A percentile compares a stretch with the other conserved stretches of the same genome.
Evolutionary conservation across 2,113 vertebrate genomes (phyloP).

Genomic region (Fregata magnificens): DNA sequence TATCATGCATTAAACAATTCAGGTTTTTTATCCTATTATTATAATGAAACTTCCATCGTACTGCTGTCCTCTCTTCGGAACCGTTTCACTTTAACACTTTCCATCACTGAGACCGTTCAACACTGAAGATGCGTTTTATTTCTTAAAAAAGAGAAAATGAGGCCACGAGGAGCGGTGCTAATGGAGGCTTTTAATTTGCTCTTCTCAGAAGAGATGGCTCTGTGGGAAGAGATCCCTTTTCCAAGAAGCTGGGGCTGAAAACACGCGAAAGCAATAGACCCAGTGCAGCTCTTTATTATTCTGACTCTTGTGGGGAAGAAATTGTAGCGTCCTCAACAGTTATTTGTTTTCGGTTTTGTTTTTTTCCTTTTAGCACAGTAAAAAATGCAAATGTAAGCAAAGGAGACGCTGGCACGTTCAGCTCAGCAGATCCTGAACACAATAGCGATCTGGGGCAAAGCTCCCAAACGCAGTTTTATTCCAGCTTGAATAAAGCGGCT

Average conservation of each 20-base stretch:
- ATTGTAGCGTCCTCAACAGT: conserved; percentile 42
- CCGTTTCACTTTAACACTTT: conserved; percentile 37
- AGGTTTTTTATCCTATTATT: conserved; percentile 29
- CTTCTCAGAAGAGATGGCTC: conserved; percentile 61
- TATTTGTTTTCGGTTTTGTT: background rate
- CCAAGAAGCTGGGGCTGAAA: conserved; percentile 57
- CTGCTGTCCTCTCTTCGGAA: conserved; percentile 46
- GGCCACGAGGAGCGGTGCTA: conserved; percentile 59
- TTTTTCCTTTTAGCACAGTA: conserved; percentile 45
- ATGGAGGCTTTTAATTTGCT: conserved; percentile 78
- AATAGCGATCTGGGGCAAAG: conserved; percentile 60
- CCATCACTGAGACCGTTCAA: background rate
- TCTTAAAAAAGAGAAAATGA: conserved; percentile 17
- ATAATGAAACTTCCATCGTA: conserved; percentile 29
- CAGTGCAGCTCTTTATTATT: conserved; percentile 55
- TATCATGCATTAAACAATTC: conserved; percentile 53
- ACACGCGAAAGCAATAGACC: conserved; percentile 29
- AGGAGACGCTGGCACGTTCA: conserved; percentile 71
- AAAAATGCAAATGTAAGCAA: conserved; percentile 81
- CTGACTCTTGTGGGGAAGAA: conserved; percentile 11
- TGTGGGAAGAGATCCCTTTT: conserved; percentile 51
- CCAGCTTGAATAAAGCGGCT: conserved; percentile 53
- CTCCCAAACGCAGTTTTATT: conserved; percentile 49
- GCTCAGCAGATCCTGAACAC: conserved; percentile 31
- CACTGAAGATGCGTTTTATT: background rate